Evolutionary conservation across 2,888 invertebrate genomes (phyloP).

Genomic region (Hanleya hanleyi): DNA sequence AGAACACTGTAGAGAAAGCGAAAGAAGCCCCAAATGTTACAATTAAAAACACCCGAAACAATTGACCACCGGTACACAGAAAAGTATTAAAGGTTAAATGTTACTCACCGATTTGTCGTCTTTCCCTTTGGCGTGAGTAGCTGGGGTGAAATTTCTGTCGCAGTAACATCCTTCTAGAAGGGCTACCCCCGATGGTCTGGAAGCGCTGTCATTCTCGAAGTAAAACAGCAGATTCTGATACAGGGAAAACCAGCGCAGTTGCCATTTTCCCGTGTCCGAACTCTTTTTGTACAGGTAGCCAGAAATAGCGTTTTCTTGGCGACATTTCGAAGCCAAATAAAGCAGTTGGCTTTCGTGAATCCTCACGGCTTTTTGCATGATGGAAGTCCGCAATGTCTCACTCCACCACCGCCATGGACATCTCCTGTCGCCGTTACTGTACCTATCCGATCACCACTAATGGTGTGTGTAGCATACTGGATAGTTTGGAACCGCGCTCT

Average conservation of each 20-base stretch:
- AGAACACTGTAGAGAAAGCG: not conserved
- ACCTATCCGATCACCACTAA: too few relatives aligned
- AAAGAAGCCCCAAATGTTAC: not conserved
- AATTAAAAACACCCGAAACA: not conserved
- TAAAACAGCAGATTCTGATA: slow-evolving; percentile 92
- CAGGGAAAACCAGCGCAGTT: slow-evolving; percentile 76
- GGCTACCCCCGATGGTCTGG: slow-evolving; percentile 87
- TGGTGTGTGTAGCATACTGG: too few relatives aligned
- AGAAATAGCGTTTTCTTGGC: slow-evolving; percentile 86
- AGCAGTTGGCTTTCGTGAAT: slow-evolving; percentile 88
- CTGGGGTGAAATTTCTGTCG: slow-evolving; percentile 68
- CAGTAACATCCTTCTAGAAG: slow-evolving; percentile 90
- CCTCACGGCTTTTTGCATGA: slow-evolving; percentile 88
- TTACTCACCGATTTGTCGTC: slow-evolving; percentile 69
- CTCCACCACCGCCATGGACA: too few relatives aligned
- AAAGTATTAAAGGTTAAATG: not conserved
- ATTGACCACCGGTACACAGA: not conserved
- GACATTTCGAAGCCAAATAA: slow-evolving; percentile 89
- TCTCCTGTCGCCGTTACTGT: too few relatives aligned
- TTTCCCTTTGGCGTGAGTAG: slow-evolving; percentile 56
- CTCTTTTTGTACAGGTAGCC: slow-evolving; percentile 90
- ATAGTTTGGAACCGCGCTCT: too few relatives aligned
- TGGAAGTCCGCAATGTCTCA: not conserved
- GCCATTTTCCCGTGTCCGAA: slow-evolving; percentile 91
- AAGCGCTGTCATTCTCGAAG: slow-evolving; percentile 88